These are phyloP conservation scores for Pantelozetes paolii DNA, from an alignment of 2,888 invertebrate species.

Conservation along the genomic window DNA sequence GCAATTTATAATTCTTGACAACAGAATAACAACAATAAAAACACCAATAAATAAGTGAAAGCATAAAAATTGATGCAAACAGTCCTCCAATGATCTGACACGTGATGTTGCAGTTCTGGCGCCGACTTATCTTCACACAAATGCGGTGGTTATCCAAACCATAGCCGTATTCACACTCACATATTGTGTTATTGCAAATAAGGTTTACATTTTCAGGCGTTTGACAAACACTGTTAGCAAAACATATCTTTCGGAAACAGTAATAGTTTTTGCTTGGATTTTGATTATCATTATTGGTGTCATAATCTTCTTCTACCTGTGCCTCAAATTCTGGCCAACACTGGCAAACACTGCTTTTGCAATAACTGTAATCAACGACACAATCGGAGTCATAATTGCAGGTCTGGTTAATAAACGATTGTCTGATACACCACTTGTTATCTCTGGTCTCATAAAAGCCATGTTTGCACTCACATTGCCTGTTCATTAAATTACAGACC, in stretches of 20 bases:
- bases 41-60: conserved; percentile 41
- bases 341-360: conserved; percentile 18
- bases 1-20: conserved; percentile 37
- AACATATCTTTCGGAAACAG: conserved; percentile 36
- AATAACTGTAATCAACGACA: conserved; percentile 13
- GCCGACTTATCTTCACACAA: conserved; percentile 19
- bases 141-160: conserved; percentile 21
- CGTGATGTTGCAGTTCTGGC: conserved; percentile 40
- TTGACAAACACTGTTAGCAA: conserved; percentile 15
- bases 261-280: background rate
- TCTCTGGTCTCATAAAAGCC: conserved; percentile 2
- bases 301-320: background rate
- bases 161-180: conserved; percentile 39
- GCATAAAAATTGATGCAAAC: conserved; percentile 41
- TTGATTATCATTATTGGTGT: background rate
- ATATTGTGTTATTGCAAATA: conserved; percentile 41
- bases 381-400: conserved; percentile 21
- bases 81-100: conserved; percentile 41
- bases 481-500: conserved; percentile 5
- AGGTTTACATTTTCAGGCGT: conserved; percentile 33
- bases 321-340: conserved; percentile 41
- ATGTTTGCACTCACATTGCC: conserved; percentile 22
- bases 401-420: conserved; percentile 4
- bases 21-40: conserved; percentile 41
- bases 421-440: background rate